Base-by-base conservation (phyloP, 2,113 vertebrate genomes). In the Puma concolor region DNA sequence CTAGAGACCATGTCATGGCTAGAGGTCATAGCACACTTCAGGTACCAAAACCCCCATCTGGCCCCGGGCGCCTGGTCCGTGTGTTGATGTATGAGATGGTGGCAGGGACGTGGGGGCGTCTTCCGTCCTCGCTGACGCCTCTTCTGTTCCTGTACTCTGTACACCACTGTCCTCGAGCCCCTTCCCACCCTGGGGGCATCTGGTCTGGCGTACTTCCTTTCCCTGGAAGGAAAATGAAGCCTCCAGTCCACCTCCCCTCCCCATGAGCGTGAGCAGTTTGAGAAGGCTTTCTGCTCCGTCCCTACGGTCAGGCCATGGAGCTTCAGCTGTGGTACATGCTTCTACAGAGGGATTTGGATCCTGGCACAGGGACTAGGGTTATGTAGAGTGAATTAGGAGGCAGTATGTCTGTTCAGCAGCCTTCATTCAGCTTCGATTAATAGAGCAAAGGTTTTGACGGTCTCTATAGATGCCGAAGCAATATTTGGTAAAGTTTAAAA, bases 11-110 rank as follows among this genome's bases (percentile, higher is more conserved):
- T 77, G n/a, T 85, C n/a, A 2, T 41, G 91, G 77, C 50, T 29
- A 4, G 96, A 98, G 89, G 91, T 97, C 60, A 12, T 8, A 80
- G 83, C 48, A 91, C 95, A 94, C 60, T 94, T 82, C 52, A 90
- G 97, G 96, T 96, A 97, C 97, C 94, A 94, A 3, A 54, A 79
- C 41, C 11, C 66, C 57, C 85, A 31, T 72, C 97, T 97, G 93
- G 52, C 19, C 63, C 29, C 38, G 85, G 97, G 52, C 41, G 7
- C 29, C 4, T 2, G 3, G 6, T 44, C 84, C 85, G 33, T 72
- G 2, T 72, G 66, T 79, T 95, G 87, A n/a, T 38, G 48, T 81
- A 67, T 19, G 50, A 41, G 25, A 11, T 27, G 81, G 76, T 38
- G 64, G 54, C 36, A 29, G 36, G 74, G 52, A 33, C 16, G 0